A percentile compares a stretch with the other conserved stretches of the same genome.
Conservation (phyloP, 2,888 invertebrate species). For the Coelinius sp. region DNA sequence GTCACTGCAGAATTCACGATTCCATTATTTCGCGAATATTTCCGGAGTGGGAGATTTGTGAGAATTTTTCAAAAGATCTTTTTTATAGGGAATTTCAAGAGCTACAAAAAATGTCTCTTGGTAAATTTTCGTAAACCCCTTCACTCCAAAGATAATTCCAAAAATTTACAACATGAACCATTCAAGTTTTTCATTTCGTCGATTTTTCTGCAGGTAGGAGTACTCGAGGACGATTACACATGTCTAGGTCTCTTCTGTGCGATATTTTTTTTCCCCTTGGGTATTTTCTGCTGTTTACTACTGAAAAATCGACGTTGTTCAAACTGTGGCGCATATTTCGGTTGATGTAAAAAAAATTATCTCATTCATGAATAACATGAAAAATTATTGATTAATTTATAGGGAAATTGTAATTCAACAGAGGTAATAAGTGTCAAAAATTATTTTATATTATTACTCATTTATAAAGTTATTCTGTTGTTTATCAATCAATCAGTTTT, state of each 20-base stretch:
- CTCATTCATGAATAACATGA: neutral
- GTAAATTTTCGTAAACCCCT: no score
- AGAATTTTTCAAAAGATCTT: slow-evolving; percentile 4
- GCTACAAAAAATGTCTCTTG: no score
- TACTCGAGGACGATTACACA: slow-evolving; percentile 89
- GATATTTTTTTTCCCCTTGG: slow-evolving; percentile 88
- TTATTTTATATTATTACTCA: neutral
- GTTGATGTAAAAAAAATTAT: slow-evolving; percentile 64
- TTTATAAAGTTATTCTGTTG: neutral
- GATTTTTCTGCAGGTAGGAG: slow-evolving; percentile 75
- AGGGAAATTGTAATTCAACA: slow-evolving; percentile 24
- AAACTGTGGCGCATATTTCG: slow-evolving; percentile 89
- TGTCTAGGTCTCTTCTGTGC: slow-evolving; percentile 88
- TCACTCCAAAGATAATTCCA: neutral
- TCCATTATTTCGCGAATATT: neutral
- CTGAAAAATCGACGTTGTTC: slow-evolving; percentile 88
- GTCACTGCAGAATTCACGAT: neutral
- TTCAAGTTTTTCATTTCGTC: neutral
- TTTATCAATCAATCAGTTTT: neutral
- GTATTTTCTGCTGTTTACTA: slow-evolving; percentile 88
- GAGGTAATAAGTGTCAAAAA: neutral
- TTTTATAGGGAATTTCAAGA: no score
- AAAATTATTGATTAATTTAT: no score
- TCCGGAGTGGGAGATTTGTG: neutral
- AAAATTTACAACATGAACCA: neutral